A percentile compares a stretch with the other conserved stretches of the same genome.
Evolutionary conservation across 2,113 vertebrate species (phyloP).

Genomic region (Phrynosoma blainvillii): DNA sequence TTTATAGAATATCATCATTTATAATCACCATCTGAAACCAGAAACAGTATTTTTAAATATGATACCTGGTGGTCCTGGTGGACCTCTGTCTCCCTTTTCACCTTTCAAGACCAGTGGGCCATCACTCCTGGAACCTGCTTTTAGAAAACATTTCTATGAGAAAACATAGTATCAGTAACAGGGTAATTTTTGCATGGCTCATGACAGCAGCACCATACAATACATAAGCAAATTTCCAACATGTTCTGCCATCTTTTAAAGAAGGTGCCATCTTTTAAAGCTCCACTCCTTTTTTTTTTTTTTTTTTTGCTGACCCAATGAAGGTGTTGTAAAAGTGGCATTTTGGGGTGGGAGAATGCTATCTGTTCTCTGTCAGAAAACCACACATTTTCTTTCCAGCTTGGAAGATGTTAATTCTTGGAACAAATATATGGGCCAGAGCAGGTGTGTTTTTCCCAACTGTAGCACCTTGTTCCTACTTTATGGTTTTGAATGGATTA

Average conservation of each 20-base stretch:
- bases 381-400: not conserved
- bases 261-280: not conserved
- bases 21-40: not conserved
- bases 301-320: not conserved
- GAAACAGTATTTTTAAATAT: not conserved
- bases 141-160: not conserved
- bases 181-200: conserved; percentile 12
- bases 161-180: conserved; percentile 39
- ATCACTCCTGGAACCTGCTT: conserved; percentile 63
- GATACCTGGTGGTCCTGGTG: conserved; percentile 83
- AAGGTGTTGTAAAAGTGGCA: not conserved
- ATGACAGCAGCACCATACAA: too few relatives aligned
- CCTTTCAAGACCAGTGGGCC: conserved; percentile 78
- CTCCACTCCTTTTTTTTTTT: not conserved
- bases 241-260: not conserved
- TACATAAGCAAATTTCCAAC: not conserved
- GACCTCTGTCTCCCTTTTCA: conserved; percentile 89
- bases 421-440: not conserved
- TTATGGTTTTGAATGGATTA: too few relatives aligned
- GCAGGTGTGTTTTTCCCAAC: not conserved
- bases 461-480: not conserved
- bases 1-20: not conserved
- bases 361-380: not conserved
- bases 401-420: not conserved
- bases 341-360: not conserved